Conservation (phyloP, 2,888 invertebrate genomes). For the Amblyjoppa fuscipennis region DNA sequence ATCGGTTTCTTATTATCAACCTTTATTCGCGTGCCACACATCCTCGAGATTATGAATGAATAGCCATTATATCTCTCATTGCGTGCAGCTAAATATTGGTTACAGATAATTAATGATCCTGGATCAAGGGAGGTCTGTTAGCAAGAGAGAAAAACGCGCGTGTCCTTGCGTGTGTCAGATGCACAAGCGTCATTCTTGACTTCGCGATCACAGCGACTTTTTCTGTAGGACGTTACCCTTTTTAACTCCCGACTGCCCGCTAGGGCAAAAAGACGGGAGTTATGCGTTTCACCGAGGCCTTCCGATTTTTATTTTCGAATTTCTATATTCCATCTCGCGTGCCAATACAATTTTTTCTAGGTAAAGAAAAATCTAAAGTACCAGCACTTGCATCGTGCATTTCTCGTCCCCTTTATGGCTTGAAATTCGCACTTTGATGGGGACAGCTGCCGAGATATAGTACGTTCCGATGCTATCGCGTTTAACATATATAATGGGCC, state of each 20-base stretch:
- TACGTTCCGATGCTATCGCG: background rate
- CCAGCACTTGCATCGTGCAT: constrained; percentile 1
- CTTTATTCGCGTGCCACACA: background rate
- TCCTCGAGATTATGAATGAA: background rate
- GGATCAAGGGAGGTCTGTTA: background rate
- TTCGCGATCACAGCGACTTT: constrained; percentile 38
- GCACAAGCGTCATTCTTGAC: constrained; percentile 5
- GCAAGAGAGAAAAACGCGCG: constrained; percentile 30
- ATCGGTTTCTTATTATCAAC: background rate
- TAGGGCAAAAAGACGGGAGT: too few species aligned
- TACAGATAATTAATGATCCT: background rate
- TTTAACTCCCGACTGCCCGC: too few species aligned
- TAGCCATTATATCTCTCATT: background rate
- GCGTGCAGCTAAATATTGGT: background rate
- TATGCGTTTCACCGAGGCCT: too few species aligned
- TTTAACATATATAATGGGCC: background rate
- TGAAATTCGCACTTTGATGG: constrained; percentile 54
- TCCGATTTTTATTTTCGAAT: constrained; percentile 29
- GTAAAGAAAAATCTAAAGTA: constrained; percentile 40
- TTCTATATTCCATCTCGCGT: constrained; percentile 50
- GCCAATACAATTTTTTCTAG: constrained; percentile 34
- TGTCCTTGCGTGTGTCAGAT: constrained; percentile 34
- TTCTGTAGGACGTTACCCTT: background rate
- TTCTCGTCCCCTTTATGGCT: constrained; percentile 21
- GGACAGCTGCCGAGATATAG: constrained; percentile 48